A percentile compares a stretch with the other conserved stretches of the same genome.
Evolutionary conservation across 2,888 invertebrate genomes (phyloP).

Genomic region (Campoplex nolae): DNA sequence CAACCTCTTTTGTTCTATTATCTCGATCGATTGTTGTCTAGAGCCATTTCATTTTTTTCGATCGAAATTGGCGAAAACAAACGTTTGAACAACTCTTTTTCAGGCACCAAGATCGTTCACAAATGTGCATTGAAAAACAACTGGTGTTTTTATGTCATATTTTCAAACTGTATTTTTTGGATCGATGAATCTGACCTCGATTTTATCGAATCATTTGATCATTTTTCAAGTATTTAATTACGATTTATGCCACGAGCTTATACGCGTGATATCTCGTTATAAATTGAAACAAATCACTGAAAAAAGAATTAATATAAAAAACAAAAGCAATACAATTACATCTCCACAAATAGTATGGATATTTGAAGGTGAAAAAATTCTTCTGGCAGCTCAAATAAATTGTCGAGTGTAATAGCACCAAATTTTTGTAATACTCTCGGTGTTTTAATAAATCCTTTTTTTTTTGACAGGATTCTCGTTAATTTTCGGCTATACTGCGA

Average conservation of each 20-base stretch:
- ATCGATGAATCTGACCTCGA: too few relatives aligned
- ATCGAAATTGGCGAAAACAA: background rate
- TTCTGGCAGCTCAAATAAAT: background rate
- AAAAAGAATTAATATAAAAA: too few relatives aligned
- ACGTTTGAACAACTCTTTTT: background rate
- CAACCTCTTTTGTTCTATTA: background rate
- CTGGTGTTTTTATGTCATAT: background rate
- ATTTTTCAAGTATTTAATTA: background rate
- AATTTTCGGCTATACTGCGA: slow-evolving; percentile 14
- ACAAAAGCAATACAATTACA: background rate
- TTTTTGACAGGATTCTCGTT: background rate
- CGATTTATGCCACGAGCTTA: background rate
- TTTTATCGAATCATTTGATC: background rate
- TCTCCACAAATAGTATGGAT: background rate
- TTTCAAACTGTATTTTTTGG: background rate
- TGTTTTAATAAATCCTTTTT: background rate
- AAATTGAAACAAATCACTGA: background rate
- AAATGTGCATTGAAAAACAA: background rate
- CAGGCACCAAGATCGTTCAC: background rate
- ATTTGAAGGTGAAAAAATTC: background rate
- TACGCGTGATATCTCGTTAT: background rate
- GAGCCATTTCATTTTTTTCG: background rate
- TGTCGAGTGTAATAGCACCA: too few relatives aligned
- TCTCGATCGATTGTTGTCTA: slow-evolving; percentile 32
- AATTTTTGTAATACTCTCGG: background rate